phyloP scores from a whole-genome alignment of 2,113 vertebrate genomes.

The Strix uralensis region DNA sequence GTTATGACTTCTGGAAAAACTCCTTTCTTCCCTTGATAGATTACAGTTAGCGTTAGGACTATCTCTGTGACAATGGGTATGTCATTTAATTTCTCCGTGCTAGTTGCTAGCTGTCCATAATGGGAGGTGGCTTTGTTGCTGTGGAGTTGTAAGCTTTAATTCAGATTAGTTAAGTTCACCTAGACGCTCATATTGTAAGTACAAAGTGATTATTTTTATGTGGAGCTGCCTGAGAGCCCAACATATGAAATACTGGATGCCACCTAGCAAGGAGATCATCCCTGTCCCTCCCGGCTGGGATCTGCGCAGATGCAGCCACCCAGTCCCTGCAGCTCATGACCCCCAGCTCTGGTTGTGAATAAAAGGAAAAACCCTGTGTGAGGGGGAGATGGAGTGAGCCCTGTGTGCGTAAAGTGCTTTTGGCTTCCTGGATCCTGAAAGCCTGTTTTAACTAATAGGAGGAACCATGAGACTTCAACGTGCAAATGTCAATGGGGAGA shows the following conservation, averaged over 20 bases:
- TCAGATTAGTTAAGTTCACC: neutral
- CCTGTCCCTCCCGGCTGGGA: neutral
- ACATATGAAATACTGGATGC: rapidly evolving
- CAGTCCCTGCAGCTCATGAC: neutral
- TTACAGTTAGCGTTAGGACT: neutral
- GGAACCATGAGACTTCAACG: rapidly evolving
- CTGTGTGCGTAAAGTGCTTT: neutral
- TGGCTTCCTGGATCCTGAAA: neutral
- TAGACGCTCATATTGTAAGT: neutral
- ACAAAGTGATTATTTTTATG: neutral
- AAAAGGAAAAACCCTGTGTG: neutral
- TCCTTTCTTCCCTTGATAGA: neutral
- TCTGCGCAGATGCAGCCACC: neutral
- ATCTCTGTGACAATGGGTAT: rapidly evolving
- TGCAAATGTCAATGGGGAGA: neutral
- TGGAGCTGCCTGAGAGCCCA: neutral
- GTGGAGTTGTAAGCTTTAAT: neutral
- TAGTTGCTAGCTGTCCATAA: neutral
- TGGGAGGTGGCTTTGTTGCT: neutral
- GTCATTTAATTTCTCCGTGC: neutral
- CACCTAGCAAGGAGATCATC: neutral
- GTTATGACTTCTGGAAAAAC: neutral
- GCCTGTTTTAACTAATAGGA: neutral
- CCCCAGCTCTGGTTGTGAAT: neutral
- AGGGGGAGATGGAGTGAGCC: neutral